Base-by-base conservation (phyloP, 2,797 vertebrate genomes). In the Acipenser oxyrinchus region DNA sequence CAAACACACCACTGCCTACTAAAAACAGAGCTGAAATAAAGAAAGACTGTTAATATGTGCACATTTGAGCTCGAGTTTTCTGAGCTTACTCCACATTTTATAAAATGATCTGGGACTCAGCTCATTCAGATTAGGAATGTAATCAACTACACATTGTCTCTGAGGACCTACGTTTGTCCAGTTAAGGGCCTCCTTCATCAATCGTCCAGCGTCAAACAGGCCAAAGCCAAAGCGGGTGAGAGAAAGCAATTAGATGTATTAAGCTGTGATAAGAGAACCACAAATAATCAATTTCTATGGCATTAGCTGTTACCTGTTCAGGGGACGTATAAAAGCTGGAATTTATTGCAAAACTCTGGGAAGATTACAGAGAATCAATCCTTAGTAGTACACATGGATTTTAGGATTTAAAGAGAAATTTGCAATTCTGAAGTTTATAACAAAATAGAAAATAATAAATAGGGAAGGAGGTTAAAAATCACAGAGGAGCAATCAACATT, bases 211-310 rank as follows among this genome's bases (percentile, higher is more conserved):
- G 74, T 78, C 76, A 75, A 78, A 76, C 69, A 78, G 75, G 74
- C 66, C 66, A 75, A 82, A 80, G 79, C 74, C 77, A 78, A 79
- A 79, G 76, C 76, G 72, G 72, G 71, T 73, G 72, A 77, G 73
- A 76, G 79, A 87, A 84, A 86, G 77, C 77, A 85, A 85, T 82
- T 76, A 84, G 77, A 78, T 79, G 80, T 79, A 83, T 78, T 86
- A 84, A 84, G 75, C 72, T 86, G 75, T 77, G 77, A 86, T 85
- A 83, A 86, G 81, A 81, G 76, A 72, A 83, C 74, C 78, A 80
- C 75, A 79, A 77, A 84, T 70, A 84, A 81, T 86, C 81, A 76
- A 77, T 86, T 85, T 79, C 76, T 78, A 72, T 79, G 75, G 75
- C 69, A 76, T 82, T 81, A 78, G 73, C 71, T 77, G 79, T 68